Base-by-base conservation (phyloP, 2,113 vertebrate species). In the Menidia beryllina region DNA sequence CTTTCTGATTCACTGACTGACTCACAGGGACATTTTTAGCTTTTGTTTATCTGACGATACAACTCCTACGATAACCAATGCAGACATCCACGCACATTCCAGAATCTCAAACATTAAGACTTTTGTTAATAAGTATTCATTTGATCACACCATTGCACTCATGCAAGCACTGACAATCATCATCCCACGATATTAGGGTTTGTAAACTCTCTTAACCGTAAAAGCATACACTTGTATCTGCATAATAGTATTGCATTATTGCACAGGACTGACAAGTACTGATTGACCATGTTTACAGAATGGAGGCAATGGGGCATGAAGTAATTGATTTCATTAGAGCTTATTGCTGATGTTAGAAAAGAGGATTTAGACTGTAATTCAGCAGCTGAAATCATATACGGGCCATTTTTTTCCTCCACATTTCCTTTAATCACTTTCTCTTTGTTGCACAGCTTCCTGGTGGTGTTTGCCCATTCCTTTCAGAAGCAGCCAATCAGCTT, bases 401-500 rank as follows among this genome's bases (percentile, higher is more conserved):
- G 24, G 12, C 15, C 19, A 12, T 4, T 62, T 59, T 57, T 48
- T 50, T 26, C 36, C 5, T 20, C n/a, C n/a, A n/a, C n/a, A 10
- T 51, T 56, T 65, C 12, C 52, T 43, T 52, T 7, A 56, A 67
- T 65, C 17, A 0, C n/a, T 52, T 41, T 70, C 27, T 67, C 34
- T 84, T 50, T 75, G n/a, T 21, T 83, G 65, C 68, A 3, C 85
- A 97, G 96, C 23, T 96, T 97, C 89, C 80, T 96, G 82, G 91
- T 88, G 23, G 93, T 94, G 52, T 81, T 83, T 24, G 96, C 95
- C 30, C 60, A 95, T 65, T 97, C 95, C 30, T 95, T 95, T 77
- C 96, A 96, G 79, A 95, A 94, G 75, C 93, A 94, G 68, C 86
- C 92, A 14, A 83, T 96, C 89, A 92, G 83, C 81, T 97, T 96